Conservation (phyloP, 2,113 vertebrate genomes). For the Hyperopisus bebe region DNA sequence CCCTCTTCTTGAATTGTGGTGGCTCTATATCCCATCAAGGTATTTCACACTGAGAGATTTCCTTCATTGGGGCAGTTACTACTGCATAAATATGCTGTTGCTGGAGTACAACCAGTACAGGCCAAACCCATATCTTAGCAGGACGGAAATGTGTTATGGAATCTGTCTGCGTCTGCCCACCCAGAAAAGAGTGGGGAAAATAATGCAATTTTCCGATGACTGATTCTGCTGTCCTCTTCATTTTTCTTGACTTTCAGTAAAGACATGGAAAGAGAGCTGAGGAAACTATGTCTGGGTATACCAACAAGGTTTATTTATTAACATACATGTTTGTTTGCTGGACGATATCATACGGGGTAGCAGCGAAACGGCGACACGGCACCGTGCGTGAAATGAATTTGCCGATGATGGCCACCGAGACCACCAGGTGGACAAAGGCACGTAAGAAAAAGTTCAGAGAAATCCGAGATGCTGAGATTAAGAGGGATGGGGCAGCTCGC, state of each 20-base stretch:
- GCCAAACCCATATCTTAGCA: not conserved
- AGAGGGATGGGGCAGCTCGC: not conserved
- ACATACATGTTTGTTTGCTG: not conserved
- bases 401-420: not conserved
- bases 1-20: not conserved
- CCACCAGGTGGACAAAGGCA: not conserved
- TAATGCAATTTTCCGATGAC: constrained; percentile 28
- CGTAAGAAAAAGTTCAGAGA: not conserved
- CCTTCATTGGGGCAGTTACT: not conserved
- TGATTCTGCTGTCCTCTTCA: constrained; percentile 23
- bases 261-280: constrained; percentile 19
- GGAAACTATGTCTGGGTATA: constrained; percentile 24
- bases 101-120: not conserved
- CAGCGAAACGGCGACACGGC: not conserved
- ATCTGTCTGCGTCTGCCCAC: not conserved
- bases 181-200: constrained; percentile 8
- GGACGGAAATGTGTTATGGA: not conserved
- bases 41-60: not conserved
- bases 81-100: not conserved
- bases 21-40: not conserved
- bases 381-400: not conserved
- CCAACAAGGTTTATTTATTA: not conserved
- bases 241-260: constrained; percentile 19
- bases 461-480: not conserved
- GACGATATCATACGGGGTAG: not conserved